These are phyloP conservation scores for Cryptotis parvus DNA, from an alignment of 2,113 vertebrate genomes.

Conservation along the genomic window DNA sequence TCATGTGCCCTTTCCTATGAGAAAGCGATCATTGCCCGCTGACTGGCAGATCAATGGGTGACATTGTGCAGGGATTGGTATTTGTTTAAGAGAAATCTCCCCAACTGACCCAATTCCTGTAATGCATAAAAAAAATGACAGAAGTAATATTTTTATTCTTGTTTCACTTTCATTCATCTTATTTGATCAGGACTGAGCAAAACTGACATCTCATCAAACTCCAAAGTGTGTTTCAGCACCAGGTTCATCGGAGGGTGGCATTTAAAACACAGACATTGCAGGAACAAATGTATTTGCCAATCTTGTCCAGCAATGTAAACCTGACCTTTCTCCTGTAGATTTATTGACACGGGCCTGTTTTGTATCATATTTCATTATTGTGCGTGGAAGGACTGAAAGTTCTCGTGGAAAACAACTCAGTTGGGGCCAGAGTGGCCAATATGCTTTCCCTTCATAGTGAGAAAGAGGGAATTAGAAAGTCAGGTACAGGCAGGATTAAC, in stretches of 20 bases:
- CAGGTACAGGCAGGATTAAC: constrained; percentile 62
- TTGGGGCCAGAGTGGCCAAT: constrained; percentile 59
- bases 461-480: constrained; percentile 45
- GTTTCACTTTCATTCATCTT: constrained; percentile 90
- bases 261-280: constrained; percentile 89
- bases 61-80: constrained; percentile 85
- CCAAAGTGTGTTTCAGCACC: constrained; percentile 85
- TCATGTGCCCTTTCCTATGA: constrained; percentile 66
- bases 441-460: constrained; percentile 44
- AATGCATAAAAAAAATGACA: constrained; percentile 86
- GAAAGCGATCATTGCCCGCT: constrained; percentile 68
- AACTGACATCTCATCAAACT: constrained; percentile 92
- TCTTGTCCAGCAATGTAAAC: constrained; percentile 85
- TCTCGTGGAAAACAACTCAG: constrained; percentile 77
- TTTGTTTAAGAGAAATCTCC: constrained; percentile 88
- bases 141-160: constrained; percentile 89
- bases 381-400: constrained; percentile 75
- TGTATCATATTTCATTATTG: constrained; percentile 87
- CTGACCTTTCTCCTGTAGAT: constrained; percentile 90
- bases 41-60: constrained; percentile 83
- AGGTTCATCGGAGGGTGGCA: constrained; percentile 89
- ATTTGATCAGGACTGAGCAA: constrained; percentile 91
- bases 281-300: constrained; percentile 89
- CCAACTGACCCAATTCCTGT: constrained; percentile 87
- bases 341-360: constrained; percentile 86